Evolutionary conservation across 2,888 invertebrate species (phyloP).

Genomic region (Metopia argyrocephala): DNA sequence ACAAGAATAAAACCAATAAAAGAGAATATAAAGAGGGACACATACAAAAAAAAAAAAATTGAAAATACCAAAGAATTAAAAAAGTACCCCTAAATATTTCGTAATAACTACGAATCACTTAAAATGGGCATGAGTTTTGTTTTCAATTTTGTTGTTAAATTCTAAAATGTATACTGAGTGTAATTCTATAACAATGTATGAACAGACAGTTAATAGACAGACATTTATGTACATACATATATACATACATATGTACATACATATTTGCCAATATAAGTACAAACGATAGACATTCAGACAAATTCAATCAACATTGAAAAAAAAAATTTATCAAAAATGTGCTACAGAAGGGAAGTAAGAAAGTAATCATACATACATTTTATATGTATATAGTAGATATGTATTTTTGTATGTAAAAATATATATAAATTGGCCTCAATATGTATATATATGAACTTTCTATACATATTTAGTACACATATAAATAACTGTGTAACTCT

Average conservation of each 20-base stretch:
- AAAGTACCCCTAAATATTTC: slow-evolving; percentile 28
- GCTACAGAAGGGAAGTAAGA: background rate
- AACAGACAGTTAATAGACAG: background rate
- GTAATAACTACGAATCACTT: slow-evolving; percentile 44
- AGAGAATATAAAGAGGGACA: background rate
- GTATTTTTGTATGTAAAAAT: too few relatives aligned
- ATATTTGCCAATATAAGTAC: too few relatives aligned
- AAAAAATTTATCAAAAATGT: background rate
- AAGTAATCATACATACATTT: background rate
- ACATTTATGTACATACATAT: background rate
- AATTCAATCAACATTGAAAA: background rate
- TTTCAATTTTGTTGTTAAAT: background rate
- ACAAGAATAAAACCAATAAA: background rate
- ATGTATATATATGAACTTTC: too few relatives aligned
- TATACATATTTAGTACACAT: too few relatives aligned
- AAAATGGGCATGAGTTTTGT: slow-evolving; percentile 7
- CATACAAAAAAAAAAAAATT: background rate
- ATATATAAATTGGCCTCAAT: too few relatives aligned
- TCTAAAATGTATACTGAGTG: background rate
- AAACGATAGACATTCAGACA: background rate
- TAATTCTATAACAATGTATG: background rate
- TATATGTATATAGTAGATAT: background rate
- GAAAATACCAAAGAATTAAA: background rate
- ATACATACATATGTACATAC: background rate
- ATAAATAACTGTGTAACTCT: background rate